Evolutionary conservation across 2,888 invertebrate species (phyloP).

Genomic region (Hypomecis atomaria): DNA sequence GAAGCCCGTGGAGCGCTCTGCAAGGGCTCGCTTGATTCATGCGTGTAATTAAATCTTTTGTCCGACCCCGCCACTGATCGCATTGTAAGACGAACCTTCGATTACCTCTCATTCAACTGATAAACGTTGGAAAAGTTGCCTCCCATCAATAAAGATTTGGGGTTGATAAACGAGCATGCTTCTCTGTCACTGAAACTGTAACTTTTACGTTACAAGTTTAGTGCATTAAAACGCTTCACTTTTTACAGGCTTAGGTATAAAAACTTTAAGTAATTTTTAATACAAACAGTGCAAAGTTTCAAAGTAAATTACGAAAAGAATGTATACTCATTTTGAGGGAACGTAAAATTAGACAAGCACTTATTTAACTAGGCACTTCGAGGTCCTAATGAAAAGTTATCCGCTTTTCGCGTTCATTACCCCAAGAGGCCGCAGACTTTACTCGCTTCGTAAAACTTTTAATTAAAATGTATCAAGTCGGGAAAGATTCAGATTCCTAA

Average conservation of each 20-base stretch:
- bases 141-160: slow-evolving; percentile 67
- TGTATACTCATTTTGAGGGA: slow-evolving; percentile 35
- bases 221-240: neutral
- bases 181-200: slow-evolving; percentile 3
- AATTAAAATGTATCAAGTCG: slow-evolving; percentile 78
- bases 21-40: slow-evolving; percentile 73
- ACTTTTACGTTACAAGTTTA: slow-evolving; percentile 20
- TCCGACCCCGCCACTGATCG: slow-evolving; percentile 67
- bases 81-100: slow-evolving; percentile 65
- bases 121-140: slow-evolving; percentile 58
- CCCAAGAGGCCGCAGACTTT: slow-evolving; percentile 60
- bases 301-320: slow-evolving; percentile 15
- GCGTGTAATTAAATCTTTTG: slow-evolving; percentile 85
- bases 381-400: slow-evolving; percentile 58
- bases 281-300: slow-evolving; percentile 7
- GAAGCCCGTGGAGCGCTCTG: slow-evolving; percentile 52
- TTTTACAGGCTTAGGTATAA: neutral
- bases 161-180: slow-evolving; percentile 46
- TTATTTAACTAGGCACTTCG: slow-evolving; percentile 48
- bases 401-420: slow-evolving; percentile 62
- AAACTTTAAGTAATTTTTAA: slow-evolving; percentile 4
- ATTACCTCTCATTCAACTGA: slow-evolving; percentile 69
- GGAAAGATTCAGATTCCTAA: slow-evolving; percentile 66
- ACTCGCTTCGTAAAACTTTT: slow-evolving; percentile 72
- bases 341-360: slow-evolving; percentile 47